Evolutionary conservation across 2,888 invertebrate genomes (phyloP), one percentile per base, ranked within the genome.

Genomic region (Argyra leucocephala): DNA sequence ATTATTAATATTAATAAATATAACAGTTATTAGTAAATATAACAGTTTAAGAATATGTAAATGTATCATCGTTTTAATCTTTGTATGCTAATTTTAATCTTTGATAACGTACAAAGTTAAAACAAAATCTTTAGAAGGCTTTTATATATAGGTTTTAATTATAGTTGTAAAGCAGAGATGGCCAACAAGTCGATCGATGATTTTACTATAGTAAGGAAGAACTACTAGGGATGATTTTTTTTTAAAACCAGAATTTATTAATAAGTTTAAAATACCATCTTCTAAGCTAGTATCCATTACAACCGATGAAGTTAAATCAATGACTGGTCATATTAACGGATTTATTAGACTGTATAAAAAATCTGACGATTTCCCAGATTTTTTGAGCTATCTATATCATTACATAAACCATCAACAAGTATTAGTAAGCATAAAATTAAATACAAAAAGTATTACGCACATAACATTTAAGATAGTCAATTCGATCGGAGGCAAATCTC

Each of bases 401-500:
- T 59, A 59, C 23, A 63, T 63, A 58, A 63, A 36, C 21, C 63
- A 63, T 21, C 31, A 63, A 36, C 26, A 26, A 7, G 26, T 26
- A 26, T 26, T 26, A n/a, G 26, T 18, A 63, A 18, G 59, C 31
- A 36, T 7, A 48, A 48, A 48, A 24, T 65, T 26, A 22, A 62
- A 22, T 62, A 23, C 23, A 31, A 62, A 22, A 65, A 48, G 10
- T 24, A 62, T 22, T 26, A 7, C 4, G 7, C 7, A 26, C 26
- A 26, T 26, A 26, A 26, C 26, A 26, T 26, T 62, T 65, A 57
- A 48, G 62, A 23, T 65, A 48, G 65, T 57, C 62, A 58, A 65
- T 62, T 26, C 26, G 26, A 26, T 26, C 23, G n/a, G 62, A 22
- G 57, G 65, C 18, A 61, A 59, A 58, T 61, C 61, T 60, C 24